Conservation (phyloP, 2,797 vertebrate genomes). For the Platyrinchus mystaceus region DNA sequence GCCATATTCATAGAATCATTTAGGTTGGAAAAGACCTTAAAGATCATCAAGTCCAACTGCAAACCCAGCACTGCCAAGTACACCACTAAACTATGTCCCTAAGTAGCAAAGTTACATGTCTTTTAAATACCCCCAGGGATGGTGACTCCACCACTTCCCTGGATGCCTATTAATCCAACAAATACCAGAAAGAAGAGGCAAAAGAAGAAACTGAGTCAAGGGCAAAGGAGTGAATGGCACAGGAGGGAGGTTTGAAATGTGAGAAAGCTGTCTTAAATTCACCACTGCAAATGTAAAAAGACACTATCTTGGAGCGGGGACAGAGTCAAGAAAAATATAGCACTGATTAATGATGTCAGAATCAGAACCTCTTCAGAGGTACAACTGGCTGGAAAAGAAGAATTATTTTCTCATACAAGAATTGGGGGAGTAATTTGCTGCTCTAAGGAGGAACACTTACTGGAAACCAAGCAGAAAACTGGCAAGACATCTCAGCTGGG, state of each 20-base stretch:
- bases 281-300: not conserved
- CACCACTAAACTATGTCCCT: not conserved
- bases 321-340: not conserved
- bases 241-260: not conserved
- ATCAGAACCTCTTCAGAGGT: not conserved
- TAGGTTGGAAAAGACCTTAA: not conserved
- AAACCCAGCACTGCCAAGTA: not conserved
- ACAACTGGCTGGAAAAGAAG: not conserved
- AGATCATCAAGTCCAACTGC: not conserved
- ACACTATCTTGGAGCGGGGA: not conserved
- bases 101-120: rapidly evolving
- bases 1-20: not conserved
- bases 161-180: not conserved
- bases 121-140: not conserved
- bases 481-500: not conserved
- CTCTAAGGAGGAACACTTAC: not conserved
- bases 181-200: not conserved
- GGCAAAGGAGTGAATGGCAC: not conserved
- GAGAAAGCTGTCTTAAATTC: not conserved
- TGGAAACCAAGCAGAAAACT: not conserved
- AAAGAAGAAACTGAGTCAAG: not conserved
- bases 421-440: not conserved
- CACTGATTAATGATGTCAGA: not conserved
- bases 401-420: not conserved
- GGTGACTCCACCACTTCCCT: not conserved